phyloP scores from a whole-genome alignment of 2,888 invertebrate species.

The Catotricha subobsoleta region DNA sequence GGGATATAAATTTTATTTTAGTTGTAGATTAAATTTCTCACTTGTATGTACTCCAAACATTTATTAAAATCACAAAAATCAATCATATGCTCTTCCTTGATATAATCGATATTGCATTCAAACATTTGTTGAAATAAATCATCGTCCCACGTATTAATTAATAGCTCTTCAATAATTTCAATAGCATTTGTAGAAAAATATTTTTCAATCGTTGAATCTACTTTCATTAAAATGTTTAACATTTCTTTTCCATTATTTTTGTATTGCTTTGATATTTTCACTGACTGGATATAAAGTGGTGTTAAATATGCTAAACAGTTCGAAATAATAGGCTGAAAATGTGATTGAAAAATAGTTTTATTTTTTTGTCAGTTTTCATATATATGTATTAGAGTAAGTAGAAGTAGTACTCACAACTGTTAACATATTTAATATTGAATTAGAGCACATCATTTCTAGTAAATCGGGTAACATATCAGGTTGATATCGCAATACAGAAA shows the following conservation, averaged over 20 bases:
- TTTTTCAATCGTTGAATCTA: background rate
- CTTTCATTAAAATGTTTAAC: slow-evolving; percentile 3
- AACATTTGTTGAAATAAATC: slow-evolving; percentile 7
- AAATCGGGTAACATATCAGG: background rate
- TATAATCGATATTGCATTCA: slow-evolving; percentile 7
- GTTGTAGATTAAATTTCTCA: background rate
- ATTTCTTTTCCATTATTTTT: background rate
- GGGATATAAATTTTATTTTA: background rate
- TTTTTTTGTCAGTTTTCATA: background rate
- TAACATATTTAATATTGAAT: background rate
- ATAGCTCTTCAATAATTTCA: slow-evolving; percentile 7
- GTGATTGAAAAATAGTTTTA: background rate
- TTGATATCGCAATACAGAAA: background rate
- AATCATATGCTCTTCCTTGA: background rate
- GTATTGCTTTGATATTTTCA: background rate
- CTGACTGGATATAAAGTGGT: slow-evolving; percentile 3
- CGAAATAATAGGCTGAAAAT: slow-evolving; percentile 4
- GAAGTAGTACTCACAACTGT: background rate
- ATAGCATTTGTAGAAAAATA: slow-evolving; percentile 2
- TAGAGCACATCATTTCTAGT: background rate
- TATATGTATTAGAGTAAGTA: background rate
- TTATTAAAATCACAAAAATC: slow-evolving; percentile 6
- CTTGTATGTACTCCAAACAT: slow-evolving; percentile 7
- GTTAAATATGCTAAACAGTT: slow-evolving; percentile 6
- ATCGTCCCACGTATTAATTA: slow-evolving; percentile 8